Evolutionary conservation across 1,140 invertebrate genomes (phyloP).

Genomic region (Ooceraea biroi): DNA sequence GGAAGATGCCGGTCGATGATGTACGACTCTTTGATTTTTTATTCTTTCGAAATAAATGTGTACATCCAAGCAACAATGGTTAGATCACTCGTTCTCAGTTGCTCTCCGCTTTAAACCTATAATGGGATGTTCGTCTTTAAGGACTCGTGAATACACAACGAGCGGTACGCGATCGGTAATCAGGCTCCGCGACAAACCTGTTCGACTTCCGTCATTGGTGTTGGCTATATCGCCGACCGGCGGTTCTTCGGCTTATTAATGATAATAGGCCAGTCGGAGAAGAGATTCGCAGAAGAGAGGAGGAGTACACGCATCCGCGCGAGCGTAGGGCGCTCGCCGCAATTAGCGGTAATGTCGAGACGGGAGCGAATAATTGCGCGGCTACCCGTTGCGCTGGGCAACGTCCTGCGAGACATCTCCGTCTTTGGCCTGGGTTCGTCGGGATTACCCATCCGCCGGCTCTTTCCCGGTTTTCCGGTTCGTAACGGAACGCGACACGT

Average conservation of each 20-base stretch:
- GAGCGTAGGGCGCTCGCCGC: not conserved
- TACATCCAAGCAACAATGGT: too few species aligned
- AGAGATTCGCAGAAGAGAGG: constrained; percentile 8
- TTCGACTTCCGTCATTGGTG: constrained; percentile 50
- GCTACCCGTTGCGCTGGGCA: not conserved
- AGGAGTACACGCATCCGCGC: not conserved
- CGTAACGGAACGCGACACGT: constrained; percentile 17
- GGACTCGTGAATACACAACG: not conserved
- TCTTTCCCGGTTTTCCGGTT: constrained; percentile 5
- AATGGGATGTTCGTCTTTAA: not conserved
- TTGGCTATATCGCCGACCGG: not conserved
- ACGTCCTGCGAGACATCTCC: not conserved
- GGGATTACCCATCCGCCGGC: constrained; percentile 17
- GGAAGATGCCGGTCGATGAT: too few species aligned
- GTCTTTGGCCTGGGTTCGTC: not conserved
- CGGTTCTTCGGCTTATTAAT: constrained; percentile 47
- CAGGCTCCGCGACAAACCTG: constrained; percentile 37
- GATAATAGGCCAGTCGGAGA: constrained; percentile 40
- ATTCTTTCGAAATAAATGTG: too few species aligned
- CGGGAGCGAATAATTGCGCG: constrained; percentile 57
- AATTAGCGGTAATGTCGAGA: constrained; percentile 57
- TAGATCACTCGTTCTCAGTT: too few species aligned
- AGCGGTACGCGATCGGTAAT: constrained; percentile 34
- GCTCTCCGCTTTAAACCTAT: not conserved
- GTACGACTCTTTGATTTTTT: too few species aligned